Evolutionary conservation across 1,140 invertebrate genomes (phyloP).

Genomic region (Drosophila pandora): DNA sequence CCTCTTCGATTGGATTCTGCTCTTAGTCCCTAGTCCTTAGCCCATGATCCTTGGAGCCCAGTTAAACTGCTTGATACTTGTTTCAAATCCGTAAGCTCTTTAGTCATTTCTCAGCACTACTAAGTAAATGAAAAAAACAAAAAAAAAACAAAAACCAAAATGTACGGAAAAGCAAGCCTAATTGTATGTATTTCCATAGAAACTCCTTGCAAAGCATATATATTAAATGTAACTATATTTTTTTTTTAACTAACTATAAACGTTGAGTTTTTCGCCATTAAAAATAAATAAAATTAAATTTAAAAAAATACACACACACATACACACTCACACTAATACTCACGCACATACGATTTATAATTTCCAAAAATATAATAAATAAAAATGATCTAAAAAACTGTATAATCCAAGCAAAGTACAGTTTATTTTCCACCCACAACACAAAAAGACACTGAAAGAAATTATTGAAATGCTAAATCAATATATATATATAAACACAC

Average conservation of each 20-base stretch:
- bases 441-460: constrained; percentile 1
- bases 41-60: neutral
- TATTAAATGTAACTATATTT: constrained; percentile 29
- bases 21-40: neutral
- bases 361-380: constrained; percentile 10
- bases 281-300: constrained; percentile 37
- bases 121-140: constrained; percentile 7
- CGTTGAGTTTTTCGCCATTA: constrained; percentile 42
- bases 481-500: constrained; percentile 19
- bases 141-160: neutral
- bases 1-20: constrained; percentile 21
- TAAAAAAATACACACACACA: constrained; percentile 23
- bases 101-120: constrained; percentile 4
- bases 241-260: constrained; percentile 38
- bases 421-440: constrained; percentile 1
- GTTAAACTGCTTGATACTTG: constrained; percentile 24
- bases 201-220: constrained; percentile 23
- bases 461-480: constrained; percentile 14
- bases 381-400: neutral
- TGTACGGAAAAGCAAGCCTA: constrained; percentile 27
- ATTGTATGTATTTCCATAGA: constrained; percentile 52
- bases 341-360: constrained; percentile 14
- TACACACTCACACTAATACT: constrained; percentile 20
- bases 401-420: neutral
- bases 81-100: neutral